Percentiles rank a stretch among this genome's conserved stretches.
Evolutionary conservation across 2,797 vertebrate species (phyloP).

Genomic region (Meda fulgida): DNA sequence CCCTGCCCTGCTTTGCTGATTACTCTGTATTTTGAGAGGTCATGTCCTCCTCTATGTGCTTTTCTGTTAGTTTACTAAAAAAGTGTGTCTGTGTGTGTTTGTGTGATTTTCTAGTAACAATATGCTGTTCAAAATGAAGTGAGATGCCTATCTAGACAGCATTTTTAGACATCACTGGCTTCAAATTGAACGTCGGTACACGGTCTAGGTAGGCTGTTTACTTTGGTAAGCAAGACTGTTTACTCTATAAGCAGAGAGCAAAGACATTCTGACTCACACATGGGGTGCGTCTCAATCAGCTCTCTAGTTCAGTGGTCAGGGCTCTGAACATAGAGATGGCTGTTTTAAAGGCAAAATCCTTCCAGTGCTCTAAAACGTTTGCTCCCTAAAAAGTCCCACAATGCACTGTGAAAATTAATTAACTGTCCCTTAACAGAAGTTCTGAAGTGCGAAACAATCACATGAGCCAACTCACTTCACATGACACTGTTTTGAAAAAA

Average conservation of each 20-base stretch:
- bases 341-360: neutral
- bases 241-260: constrained; percentile 67
- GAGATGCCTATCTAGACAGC: constrained; percentile 1
- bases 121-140: constrained; percentile 27
- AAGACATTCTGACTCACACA: constrained; percentile 73
- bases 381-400: neutral
- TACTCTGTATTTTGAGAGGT: constrained; percentile 69
- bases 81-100: constrained; percentile 50
- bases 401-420: neutral
- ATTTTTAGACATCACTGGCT: neutral
- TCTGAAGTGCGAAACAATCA: neutral
- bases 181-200: neutral
- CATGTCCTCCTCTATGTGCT: constrained; percentile 68
- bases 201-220: neutral
- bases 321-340: neutral
- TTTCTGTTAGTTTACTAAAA: constrained; percentile 75
- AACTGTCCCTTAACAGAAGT: neutral
- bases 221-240: constrained; percentile 57
- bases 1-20: constrained; percentile 51
- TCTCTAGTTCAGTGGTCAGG: neutral
- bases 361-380: neutral
- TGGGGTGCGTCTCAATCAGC: neutral
- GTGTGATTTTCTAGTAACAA: constrained; percentile 63
- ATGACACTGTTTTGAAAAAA: neutral
- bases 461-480: neutral